phyloP scores from a whole-genome alignment of 2,113 vertebrate genomes.

The Opisthocomus hoazin region DNA sequence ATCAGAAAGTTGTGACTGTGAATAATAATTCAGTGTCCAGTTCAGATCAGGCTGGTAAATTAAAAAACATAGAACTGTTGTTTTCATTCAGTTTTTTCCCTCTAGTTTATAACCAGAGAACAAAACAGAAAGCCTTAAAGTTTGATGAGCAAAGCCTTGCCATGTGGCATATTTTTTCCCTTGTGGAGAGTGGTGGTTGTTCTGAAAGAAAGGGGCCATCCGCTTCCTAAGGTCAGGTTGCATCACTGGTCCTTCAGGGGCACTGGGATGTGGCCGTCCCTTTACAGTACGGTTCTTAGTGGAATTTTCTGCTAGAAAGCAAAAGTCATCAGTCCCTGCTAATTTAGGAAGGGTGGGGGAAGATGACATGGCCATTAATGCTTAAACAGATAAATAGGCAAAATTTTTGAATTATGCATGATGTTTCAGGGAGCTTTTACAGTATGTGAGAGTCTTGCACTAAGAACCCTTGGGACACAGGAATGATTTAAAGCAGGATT shows the following conservation, averaged over 20 bases:
- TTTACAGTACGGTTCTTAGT: neutral
- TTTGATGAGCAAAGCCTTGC: neutral
- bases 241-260: neutral
- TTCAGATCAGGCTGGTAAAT: neutral
- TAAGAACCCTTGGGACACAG: neutral
- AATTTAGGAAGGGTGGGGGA: neutral
- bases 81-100: neutral
- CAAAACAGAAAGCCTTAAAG: neutral
- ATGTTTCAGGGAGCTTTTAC: constrained; percentile 9
- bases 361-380: neutral
- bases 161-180: neutral
- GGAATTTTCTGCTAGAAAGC: neutral
- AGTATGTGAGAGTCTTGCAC: neutral
- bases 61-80: neutral
- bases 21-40: neutral
- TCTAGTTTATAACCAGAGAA: neutral
- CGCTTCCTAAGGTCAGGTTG: neutral
- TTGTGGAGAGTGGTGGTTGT: neutral
- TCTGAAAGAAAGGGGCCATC: neutral
- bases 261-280: neutral
- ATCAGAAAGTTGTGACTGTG: neutral
- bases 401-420: constrained; percentile 8
- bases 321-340: neutral
- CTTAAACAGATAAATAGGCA: constrained; percentile 15
- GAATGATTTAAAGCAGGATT: neutral